Percentiles rank a stretch among this genome's conserved stretches.
phyloP scores from a whole-genome alignment of 92 coral and sea anemone genomes.

The Epizoanthus illoricatus region DNA sequence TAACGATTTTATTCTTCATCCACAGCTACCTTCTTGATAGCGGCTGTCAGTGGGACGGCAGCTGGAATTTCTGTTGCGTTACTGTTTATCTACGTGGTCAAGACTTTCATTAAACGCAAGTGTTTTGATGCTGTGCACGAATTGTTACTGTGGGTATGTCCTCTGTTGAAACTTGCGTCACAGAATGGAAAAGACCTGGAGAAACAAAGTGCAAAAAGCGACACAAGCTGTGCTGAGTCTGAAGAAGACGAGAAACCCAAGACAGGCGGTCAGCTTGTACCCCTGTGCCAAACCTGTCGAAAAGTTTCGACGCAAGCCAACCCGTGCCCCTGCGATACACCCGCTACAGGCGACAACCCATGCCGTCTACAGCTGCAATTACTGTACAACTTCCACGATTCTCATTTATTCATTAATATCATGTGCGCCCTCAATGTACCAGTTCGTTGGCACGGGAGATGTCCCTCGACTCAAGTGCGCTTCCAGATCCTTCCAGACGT shows the following conservation, averaged over 20 bases:
- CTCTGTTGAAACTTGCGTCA: neutral
- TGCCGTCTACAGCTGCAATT: constrained; percentile 81
- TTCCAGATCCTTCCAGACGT: constrained; percentile 81
- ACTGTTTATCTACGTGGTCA: constrained; percentile 12
- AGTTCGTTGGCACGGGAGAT: constrained; percentile 72
- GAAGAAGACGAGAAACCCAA: constrained; percentile 34
- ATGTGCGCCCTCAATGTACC: constrained; percentile 88
- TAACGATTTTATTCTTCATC: neutral
- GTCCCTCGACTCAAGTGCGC: constrained; percentile 79
- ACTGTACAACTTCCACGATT: constrained; percentile 71
- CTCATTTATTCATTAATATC: constrained; percentile 67
- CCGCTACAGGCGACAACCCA: constrained; percentile 38
- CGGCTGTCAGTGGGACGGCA: constrained; percentile 32
- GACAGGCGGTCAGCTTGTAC: constrained; percentile 13
- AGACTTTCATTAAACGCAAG: constrained; percentile 7
- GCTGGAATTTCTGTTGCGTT: constrained; percentile 22
- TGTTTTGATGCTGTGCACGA: constrained; percentile 13
- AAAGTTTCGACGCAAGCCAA: constrained; percentile 50
- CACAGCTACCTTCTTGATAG: constrained; percentile 29
- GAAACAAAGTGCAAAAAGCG: constrained; percentile 27
- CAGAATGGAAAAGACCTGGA: constrained; percentile 11
- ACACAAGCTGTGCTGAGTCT: constrained; percentile 16
- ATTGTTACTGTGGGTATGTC: constrained; percentile 1
- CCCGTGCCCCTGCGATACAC: constrained; percentile 56
- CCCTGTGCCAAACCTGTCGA: constrained; percentile 51